phyloP scores from a whole-genome alignment of 1,140 invertebrate species.

The Habropoda laboriosa region DNA sequence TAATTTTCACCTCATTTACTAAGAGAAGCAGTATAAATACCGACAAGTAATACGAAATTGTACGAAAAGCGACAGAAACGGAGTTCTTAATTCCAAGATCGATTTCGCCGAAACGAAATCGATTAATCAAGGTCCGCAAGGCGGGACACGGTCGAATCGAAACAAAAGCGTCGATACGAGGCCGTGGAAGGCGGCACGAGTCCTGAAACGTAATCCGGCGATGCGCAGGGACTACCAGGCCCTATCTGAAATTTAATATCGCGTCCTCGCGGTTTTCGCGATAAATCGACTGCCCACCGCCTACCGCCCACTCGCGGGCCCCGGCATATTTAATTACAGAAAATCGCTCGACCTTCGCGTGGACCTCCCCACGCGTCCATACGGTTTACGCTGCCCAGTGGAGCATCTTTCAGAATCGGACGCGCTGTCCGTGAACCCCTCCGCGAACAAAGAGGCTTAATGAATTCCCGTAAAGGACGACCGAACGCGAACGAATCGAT shows the following conservation, averaged over 20 bases:
- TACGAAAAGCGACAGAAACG: no score
- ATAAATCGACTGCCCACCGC: slow-evolving; percentile 64
- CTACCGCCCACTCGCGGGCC: slow-evolving; percentile 56
- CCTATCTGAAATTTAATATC: slow-evolving; percentile 72
- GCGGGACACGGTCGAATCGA: not conserved
- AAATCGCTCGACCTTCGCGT: slow-evolving; percentile 58
- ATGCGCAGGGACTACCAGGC: slow-evolving; percentile 41
- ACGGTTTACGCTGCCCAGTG: not conserved
- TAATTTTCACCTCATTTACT: no score
- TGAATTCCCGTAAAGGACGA: slow-evolving; percentile 52
- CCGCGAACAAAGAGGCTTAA: slow-evolving; percentile 48
- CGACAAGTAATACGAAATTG: no score
- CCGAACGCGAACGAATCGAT: slow-evolving; percentile 48
- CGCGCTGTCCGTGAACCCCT: slow-evolving; percentile 26
- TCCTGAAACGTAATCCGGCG: slow-evolving; percentile 61
- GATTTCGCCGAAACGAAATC: not conserved
- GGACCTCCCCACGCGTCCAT: slow-evolving; percentile 31
- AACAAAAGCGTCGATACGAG: slow-evolving; percentile 13
- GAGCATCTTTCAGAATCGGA: slow-evolving; percentile 34
- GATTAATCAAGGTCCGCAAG: not conserved
- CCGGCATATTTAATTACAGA: slow-evolving; percentile 66
- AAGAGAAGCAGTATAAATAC: no score
- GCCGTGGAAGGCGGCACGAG: slow-evolving; percentile 27
- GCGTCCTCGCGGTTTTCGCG: slow-evolving; percentile 59
- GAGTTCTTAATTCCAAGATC: not conserved